These are phyloP conservation scores for Megaceryle torquata DNA, from an alignment of 2,113 vertebrate species.

Conservation along the genomic window DNA sequence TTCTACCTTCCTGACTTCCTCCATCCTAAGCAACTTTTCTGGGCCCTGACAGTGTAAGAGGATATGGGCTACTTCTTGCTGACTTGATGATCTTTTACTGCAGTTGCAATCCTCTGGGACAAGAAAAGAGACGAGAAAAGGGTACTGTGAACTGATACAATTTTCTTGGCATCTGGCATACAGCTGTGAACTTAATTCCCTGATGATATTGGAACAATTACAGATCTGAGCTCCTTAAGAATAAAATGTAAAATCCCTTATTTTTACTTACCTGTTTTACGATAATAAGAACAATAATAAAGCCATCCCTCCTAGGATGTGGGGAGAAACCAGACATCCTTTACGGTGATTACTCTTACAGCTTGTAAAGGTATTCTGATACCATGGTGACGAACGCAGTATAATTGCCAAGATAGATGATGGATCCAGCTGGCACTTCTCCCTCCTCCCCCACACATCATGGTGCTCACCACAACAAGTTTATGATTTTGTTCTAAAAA, in stretches of 20 bases:
- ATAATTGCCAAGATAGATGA: constrained; percentile 17
- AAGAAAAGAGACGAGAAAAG: not conserved
- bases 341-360: not conserved
- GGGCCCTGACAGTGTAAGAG: not conserved
- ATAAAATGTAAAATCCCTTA: not conserved
- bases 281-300: not conserved
- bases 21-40: not conserved
- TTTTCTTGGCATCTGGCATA: not conserved
- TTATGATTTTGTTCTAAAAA: constrained; percentile 54
- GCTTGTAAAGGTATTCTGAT: constrained; percentile 55
- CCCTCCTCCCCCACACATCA: constrained; percentile 35
- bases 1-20: not conserved
- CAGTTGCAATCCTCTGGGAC: not conserved
- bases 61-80: not conserved
- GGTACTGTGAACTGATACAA: not conserved
- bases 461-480: constrained; percentile 48
- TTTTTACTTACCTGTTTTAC: not conserved
- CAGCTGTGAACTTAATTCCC: not conserved
- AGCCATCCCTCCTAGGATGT: not conserved
- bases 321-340: not conserved
- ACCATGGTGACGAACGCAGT: constrained; percentile 47
- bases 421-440: constrained; percentile 54
- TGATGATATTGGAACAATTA: not conserved
- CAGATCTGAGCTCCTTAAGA: not conserved
- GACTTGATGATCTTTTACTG: not conserved